Percentiles rank a stretch among this genome's conserved stretches.
phyloP scores from a whole-genome alignment of 92 coral and sea anemone species.

The Montipora capitata region DNA sequence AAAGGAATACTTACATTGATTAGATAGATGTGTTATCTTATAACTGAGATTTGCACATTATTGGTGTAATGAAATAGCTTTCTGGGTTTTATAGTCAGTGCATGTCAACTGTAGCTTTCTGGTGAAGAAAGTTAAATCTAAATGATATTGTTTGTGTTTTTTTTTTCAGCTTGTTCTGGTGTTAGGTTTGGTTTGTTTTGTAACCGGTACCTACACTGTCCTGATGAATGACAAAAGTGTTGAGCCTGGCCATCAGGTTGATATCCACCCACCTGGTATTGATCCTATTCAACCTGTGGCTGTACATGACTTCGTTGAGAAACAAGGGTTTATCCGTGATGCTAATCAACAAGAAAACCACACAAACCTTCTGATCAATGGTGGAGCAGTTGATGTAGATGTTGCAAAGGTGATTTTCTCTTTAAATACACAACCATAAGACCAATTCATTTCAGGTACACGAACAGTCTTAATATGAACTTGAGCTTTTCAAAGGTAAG shows the following conservation, averaged over 20 bases:
- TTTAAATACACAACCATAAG: too few relatives aligned
- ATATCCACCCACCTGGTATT: constrained; percentile 69
- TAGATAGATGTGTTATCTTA: too few relatives aligned
- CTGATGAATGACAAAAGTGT: constrained; percentile 58
- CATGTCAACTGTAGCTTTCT: too few relatives aligned
- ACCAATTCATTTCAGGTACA: too few relatives aligned
- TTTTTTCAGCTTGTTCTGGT: constrained; percentile 51
- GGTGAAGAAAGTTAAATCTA: too few relatives aligned
- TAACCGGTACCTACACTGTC: constrained; percentile 84
- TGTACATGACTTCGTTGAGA: neutral
- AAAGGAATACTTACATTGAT: too few relatives aligned
- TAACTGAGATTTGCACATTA: too few relatives aligned
- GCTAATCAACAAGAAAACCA: constrained; percentile 10
- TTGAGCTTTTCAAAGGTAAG: too few relatives aligned
- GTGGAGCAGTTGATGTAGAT: constrained; percentile 44
- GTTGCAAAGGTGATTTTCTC: constrained; percentile 26
- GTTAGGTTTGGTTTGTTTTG: constrained; percentile 79
- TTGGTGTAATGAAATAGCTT: too few relatives aligned
- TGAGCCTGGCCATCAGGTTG: constrained; percentile 57
- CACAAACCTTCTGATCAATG: constrained; percentile 5
- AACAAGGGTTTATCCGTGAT: constrained; percentile 22
- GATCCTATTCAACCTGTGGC: constrained; percentile 66
- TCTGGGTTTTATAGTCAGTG: too few relatives aligned
- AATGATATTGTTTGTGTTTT: too few relatives aligned
- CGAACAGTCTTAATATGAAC: too few relatives aligned